These are phyloP conservation scores for Caenorhabditis sp. DNA, from an alignment of 2,888 invertebrate genomes.

Conservation along the genomic window DNA sequence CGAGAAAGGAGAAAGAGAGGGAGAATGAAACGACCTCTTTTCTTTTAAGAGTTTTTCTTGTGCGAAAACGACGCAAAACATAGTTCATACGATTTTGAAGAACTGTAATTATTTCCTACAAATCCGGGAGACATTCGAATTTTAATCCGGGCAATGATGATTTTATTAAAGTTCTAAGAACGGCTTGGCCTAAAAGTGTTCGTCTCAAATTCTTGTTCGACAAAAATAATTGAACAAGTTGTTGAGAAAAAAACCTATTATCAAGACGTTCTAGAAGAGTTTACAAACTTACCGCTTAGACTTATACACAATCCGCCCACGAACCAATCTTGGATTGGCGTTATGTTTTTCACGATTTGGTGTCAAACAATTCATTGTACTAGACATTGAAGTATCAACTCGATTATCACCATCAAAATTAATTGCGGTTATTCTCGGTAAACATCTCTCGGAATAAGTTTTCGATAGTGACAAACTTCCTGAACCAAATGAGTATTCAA, in stretches of 20 bases:
- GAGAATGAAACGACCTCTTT: slow-evolving; percentile 4
- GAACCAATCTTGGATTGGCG: slow-evolving; percentile 58
- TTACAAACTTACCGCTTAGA: slow-evolving; percentile 57
- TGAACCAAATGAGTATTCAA: slow-evolving; percentile 28
- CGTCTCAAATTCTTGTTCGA: background rate
- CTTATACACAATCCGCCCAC: slow-evolving; percentile 64
- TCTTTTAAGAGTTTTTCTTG: too few species aligned
- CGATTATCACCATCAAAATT: background rate
- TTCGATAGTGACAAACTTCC: slow-evolving; percentile 29
- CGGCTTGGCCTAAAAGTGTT: background rate
- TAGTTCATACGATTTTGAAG: background rate
- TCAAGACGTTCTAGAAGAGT: too few species aligned
- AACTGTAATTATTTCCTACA: background rate
- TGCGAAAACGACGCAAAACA: too few species aligned
- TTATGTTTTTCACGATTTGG: slow-evolving; percentile 37
- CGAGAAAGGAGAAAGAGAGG: slow-evolving; percentile 7
- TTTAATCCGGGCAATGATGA: background rate
- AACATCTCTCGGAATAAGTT: slow-evolving; percentile 32
- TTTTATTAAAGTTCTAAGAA: background rate
- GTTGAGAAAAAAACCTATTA: too few species aligned
- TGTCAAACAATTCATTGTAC: slow-evolving; percentile 37
- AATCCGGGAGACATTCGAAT: background rate
- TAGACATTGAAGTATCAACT: background rate
- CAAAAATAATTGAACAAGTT: too few species aligned
- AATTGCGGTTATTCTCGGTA: slow-evolving; percentile 22